Evolutionary conservation across 2,797 vertebrate species (phyloP).

Genomic region (Eurystomus glaucurus): DNA sequence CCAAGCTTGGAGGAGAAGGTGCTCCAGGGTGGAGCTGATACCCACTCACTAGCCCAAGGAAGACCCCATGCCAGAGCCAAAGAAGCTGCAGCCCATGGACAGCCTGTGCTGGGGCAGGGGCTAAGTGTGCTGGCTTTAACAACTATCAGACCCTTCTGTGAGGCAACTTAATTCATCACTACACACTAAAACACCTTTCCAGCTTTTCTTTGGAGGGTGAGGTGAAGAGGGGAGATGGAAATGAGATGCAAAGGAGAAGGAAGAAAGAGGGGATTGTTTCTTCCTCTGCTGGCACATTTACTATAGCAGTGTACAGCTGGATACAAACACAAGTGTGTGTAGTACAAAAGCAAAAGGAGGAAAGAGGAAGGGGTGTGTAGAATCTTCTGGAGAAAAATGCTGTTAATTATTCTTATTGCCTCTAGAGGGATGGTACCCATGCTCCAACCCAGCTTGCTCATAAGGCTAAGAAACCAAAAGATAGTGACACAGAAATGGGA

Average conservation of each 20-base stretch:
- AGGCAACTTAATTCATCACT: background rate
- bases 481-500: background rate
- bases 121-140: background rate
- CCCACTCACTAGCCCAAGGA: background rate
- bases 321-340: background rate
- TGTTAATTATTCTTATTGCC: background rate
- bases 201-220: background rate
- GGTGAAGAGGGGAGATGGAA: fast-evolving
- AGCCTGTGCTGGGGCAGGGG: background rate
- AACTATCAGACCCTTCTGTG: background rate
- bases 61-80: fast-evolving
- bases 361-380: background rate
- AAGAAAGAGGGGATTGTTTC: fast-evolving
- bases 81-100: background rate
- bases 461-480: background rate
- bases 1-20: background rate
- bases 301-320: background rate
- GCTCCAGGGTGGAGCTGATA: background rate
- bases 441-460: background rate
- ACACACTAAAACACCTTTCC: background rate
- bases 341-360: background rate
- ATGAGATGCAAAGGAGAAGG: background rate
- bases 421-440: background rate
- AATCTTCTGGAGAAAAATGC: background rate
- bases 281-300: background rate